Evolutionary conservation across 2,888 invertebrate genomes (phyloP).

Genomic region (Aquatica leii): DNA sequence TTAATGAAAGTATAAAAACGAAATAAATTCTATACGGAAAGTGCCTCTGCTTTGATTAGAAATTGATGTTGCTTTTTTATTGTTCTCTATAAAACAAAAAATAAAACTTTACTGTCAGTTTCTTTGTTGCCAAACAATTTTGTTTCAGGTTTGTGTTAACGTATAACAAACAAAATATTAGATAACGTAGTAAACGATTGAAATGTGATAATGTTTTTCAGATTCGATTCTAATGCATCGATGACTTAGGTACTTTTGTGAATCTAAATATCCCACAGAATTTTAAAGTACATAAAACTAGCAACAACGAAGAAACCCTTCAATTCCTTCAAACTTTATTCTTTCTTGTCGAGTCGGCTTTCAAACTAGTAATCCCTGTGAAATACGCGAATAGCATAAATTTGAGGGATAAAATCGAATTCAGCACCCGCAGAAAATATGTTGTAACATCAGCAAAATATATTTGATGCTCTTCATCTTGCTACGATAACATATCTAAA

Average conservation of each 20-base stretch:
- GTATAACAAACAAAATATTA: too few relatives aligned
- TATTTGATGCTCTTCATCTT: conserved; percentile 45
- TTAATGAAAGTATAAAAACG: too few relatives aligned
- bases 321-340: conserved; percentile 36
- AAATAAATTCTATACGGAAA: too few relatives aligned
- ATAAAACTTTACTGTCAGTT: too few relatives aligned
- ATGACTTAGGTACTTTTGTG: conserved; percentile 17
- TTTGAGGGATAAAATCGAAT: conserved; percentile 47
- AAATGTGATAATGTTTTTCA: neutral
- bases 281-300: conserved; percentile 36
- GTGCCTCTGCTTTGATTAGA: too few relatives aligned
- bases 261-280: conserved; percentile 23
- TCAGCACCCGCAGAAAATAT: conserved; percentile 47
- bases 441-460: conserved; percentile 48
- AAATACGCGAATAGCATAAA: conserved; percentile 45
- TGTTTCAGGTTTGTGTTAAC: too few relatives aligned
- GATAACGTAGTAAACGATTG: too few relatives aligned
- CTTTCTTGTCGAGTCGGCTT: conserved; percentile 37
- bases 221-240: conserved; percentile 19
- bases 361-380: conserved; percentile 45
- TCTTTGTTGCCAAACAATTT: too few relatives aligned
- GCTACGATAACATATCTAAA: conserved; percentile 44
- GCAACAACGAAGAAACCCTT: conserved; percentile 33
- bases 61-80: too few relatives aligned
- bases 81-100: too few relatives aligned